These are phyloP conservation scores for Leptinotarsa lineolata DNA, from an alignment of 1,140 invertebrate genomes.

Conservation along the genomic window DNA sequence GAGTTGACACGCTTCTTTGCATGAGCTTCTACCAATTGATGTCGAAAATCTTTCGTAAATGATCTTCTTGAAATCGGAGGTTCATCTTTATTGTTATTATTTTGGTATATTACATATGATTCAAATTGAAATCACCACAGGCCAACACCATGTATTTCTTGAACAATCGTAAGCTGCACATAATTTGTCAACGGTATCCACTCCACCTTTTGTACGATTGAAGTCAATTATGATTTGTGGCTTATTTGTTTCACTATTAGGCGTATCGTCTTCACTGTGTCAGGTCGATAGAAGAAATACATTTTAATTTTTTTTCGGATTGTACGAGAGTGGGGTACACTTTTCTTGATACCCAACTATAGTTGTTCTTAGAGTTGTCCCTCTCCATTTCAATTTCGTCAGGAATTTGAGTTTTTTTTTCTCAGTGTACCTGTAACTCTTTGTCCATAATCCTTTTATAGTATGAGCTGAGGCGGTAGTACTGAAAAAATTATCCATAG, in stretches of 20 bases:
- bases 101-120: not conserved
- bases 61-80: too few species aligned
- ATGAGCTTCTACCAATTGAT: not conserved
- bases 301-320: conserved; percentile 6
- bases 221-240: too few species aligned
- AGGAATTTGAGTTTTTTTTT: conserved; percentile 11
- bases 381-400: not conserved
- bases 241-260: not conserved
- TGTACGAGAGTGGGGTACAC: not conserved
- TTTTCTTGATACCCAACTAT: not conserved
- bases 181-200: too few species aligned
- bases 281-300: not conserved
- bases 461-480: not conserved
- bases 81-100: not conserved
- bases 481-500: conserved; percentile 12
- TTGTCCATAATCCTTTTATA: not conserved
- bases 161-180: not conserved
- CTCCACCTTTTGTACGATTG: too few species aligned
- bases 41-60: not conserved
- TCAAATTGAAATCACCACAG: not conserved
- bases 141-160: not conserved
- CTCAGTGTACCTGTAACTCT: not conserved
- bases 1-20: not conserved
- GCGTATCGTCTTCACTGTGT: not conserved
- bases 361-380: not conserved